phyloP scores from a whole-genome alignment of 2,888 invertebrate genomes.

The Ecliptopera silaceata region DNA sequence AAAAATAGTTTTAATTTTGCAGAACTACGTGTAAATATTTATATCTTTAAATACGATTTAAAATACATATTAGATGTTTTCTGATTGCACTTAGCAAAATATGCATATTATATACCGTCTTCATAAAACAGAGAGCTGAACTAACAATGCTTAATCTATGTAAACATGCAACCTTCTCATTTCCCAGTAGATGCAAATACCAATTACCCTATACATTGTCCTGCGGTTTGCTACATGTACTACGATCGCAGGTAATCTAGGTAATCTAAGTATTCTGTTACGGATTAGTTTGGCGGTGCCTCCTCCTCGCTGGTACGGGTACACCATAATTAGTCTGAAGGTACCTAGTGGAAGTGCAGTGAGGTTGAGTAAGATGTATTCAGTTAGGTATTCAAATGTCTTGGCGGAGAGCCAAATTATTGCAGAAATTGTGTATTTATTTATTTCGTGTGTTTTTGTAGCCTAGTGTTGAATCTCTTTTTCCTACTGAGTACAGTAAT shows the following conservation, averaged over 20 bases:
- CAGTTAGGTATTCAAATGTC: not conserved
- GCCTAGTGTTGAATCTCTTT: too few relatives aligned
- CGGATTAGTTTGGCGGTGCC: conserved; percentile 18
- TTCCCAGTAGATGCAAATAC: conserved; percentile 12
- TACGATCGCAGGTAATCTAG: conserved; percentile 14
- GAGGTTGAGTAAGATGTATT: conserved; percentile 5
- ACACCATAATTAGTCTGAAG: conserved; percentile 18
- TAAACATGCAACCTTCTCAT: conserved; percentile 1
- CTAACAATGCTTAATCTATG: not conserved
- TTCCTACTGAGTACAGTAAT: too few relatives aligned
- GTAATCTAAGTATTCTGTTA: conserved; percentile 23
- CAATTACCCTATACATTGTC: conserved; percentile 10
- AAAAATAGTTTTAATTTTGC: too few relatives aligned
- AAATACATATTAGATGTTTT: too few relatives aligned
- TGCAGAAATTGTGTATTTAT: too few relatives aligned
- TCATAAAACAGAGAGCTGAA: not conserved
- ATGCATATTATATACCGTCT: too few relatives aligned
- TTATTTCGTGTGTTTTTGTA: too few relatives aligned
- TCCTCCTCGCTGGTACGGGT: conserved; percentile 7
- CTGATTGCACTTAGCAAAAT: too few relatives aligned
- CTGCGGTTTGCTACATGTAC: conserved; percentile 13
- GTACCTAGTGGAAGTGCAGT: not conserved
- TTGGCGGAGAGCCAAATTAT: not conserved
- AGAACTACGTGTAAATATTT: too few relatives aligned
- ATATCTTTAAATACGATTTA: too few relatives aligned